Evolutionary conservation across 92 coral and sea anemone genomes (phyloP).

Genomic region (Metridium senile): DNA sequence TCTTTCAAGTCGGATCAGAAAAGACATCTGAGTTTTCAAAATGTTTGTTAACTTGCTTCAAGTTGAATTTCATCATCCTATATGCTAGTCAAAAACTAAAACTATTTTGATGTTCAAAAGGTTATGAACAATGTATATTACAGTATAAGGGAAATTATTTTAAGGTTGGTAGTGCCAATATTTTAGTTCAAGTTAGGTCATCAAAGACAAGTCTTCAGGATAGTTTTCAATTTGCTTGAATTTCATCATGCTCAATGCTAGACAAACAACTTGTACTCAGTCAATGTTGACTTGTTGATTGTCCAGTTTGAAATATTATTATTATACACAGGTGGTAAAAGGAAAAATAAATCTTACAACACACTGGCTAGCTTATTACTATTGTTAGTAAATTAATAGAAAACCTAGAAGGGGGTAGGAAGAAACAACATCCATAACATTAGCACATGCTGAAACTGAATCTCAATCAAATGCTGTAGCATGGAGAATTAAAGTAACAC

Average conservation of each 20-base stretch:
- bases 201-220: too few relatives aligned
- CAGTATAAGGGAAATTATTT: too few relatives aligned
- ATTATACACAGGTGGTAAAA: neutral
- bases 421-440: neutral
- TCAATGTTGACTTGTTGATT: neutral
- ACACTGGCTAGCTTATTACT: conserved; percentile 1
- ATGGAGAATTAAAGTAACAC: neutral
- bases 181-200: too few relatives aligned
- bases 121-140: too few relatives aligned
- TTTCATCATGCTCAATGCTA: neutral
- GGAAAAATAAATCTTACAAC: neutral
- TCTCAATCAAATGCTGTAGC: neutral
- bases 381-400: neutral
- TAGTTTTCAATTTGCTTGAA: too few relatives aligned
- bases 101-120: too few relatives aligned
- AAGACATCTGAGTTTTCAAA: neutral
- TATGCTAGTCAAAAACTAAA: neutral
- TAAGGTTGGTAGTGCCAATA: too few relatives aligned
- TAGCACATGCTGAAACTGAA: conserved; percentile 1
- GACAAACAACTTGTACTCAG: neutral
- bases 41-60: too few relatives aligned
- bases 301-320: neutral
- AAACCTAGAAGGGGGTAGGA: neutral
- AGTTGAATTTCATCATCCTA: neutral
- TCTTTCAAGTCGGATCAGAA: neutral